Evolutionary conservation across 2,888 invertebrate species (phyloP), one percentile per base, ranked within the genome.

Genomic region (Caenorhabditis becei): DNA sequence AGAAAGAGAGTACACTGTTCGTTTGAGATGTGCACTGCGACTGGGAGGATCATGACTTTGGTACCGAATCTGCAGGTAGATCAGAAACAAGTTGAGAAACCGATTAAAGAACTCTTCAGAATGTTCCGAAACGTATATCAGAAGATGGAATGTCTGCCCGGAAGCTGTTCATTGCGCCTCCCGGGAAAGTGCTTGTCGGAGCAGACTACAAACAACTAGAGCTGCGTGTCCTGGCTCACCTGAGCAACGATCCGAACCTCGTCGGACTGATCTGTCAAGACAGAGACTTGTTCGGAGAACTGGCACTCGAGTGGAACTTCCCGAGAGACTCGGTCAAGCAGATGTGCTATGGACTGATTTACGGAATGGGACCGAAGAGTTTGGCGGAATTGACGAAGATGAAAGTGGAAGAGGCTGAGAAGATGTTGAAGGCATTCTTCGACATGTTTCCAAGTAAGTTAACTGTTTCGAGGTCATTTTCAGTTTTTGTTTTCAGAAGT

Each of bases 121-220:
- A 94, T 91, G 94, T 97, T 20, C 96, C 97, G 0, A 95, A 95
- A 88, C 95, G 96, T 89, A 72, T 81, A 11, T 71, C 81, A 0
- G 37, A 79, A 8, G 71, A 77, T 20, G 78, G 75, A 10, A 11
- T 80, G 11, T 78, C 59, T 1, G 67, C 65, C 5, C 77, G 85
- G 20, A 53, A 56, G 10, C 51, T 85, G 0, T 77, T 86, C 49
- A 63, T 11, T 20, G 77, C 85, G 0, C 44, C 23, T 20, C 20
- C 67, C 47, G 83, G 82, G n/a, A 66, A 59, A 18, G n/a, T 95
- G 56, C 92, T 98, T 69, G 92, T 99, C 56, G 95, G 97, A 0
- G 97, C 97, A 0, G 98, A 99, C 93, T 99, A 96, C 92, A 96
- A 96, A 88, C 99, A 99, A 92, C 91, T 99, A 80, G 99, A 99